Percentiles rank a stretch among this genome's conserved stretches.
phyloP scores from a whole-genome alignment of 2,888 invertebrate species.

The Tetragonula carbonaria region DNA sequence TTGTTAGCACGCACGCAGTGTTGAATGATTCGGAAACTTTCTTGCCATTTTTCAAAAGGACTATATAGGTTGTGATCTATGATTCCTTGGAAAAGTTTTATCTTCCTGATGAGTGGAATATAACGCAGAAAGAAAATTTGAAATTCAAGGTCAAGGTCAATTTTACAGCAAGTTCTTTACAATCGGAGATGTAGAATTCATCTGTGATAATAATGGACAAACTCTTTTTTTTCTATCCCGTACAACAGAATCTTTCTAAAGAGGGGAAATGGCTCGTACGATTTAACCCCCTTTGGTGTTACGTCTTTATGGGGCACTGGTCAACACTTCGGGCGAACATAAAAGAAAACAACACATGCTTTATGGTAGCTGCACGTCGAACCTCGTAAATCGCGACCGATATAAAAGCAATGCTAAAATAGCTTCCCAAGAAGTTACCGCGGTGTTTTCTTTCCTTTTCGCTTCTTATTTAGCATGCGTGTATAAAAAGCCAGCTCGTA shows the following conservation, averaged over 20 bases:
- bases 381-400: slow-evolving; percentile 47
- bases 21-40: too few relatives aligned
- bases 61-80: too few relatives aligned
- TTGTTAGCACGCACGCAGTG: too few relatives aligned
- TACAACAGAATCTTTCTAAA: background rate
- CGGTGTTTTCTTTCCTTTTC: background rate
- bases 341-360: slow-evolving; percentile 28
- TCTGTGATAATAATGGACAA: too few relatives aligned
- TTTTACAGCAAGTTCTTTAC: too few relatives aligned
- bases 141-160: too few relatives aligned
- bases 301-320: slow-evolving; percentile 46
- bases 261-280: slow-evolving; percentile 5
- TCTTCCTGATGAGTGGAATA: too few relatives aligned
- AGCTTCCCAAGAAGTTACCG: slow-evolving; percentile 6
- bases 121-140: too few relatives aligned
- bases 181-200: too few relatives aligned
- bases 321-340: slow-evolving; percentile 37
- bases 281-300: slow-evolving; percentile 26
- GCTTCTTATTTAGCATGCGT: slow-evolving; percentile 20
- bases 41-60: too few relatives aligned
- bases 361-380: slow-evolving; percentile 34
- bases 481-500: slow-evolving; percentile 3
- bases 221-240: too few relatives aligned
- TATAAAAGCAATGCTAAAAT: background rate
- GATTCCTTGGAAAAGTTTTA: too few relatives aligned